These are phyloP conservation scores for Ciconia stormi DNA, from an alignment of 2,113 vertebrate genomes.

Conservation along the genomic window DNA sequence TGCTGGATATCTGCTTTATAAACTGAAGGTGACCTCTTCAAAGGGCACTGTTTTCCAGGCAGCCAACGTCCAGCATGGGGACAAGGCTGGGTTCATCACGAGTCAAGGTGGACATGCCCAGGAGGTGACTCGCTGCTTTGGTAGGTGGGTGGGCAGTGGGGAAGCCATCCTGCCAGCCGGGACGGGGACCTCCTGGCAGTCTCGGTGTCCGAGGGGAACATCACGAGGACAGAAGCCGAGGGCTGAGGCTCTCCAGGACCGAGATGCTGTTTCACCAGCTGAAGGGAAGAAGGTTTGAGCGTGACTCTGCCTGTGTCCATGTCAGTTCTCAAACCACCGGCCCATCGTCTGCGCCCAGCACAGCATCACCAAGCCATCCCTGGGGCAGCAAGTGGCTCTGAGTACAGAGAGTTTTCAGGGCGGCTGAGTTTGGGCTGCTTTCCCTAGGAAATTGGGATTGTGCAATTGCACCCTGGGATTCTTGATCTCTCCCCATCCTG, in stretches of 20 bases:
- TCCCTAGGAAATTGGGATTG: background rate
- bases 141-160: background rate
- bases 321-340: background rate
- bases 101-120: background rate
- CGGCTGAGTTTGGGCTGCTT: background rate
- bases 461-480: background rate
- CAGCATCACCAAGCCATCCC: too few relatives aligned
- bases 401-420: background rate
- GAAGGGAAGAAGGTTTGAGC: background rate
- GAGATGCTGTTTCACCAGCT: background rate
- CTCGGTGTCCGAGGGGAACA: background rate
- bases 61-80: background rate
- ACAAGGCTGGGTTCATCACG: background rate
- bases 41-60: background rate
- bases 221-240: background rate
- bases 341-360: too few relatives aligned
- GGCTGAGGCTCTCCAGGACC: background rate
- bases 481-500: background rate
- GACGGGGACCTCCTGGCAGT: fast-evolving
- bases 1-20: background rate
- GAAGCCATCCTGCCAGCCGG: background rate
- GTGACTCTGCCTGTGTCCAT: fast-evolving
- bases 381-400: background rate
- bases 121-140: background rate
- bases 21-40: background rate